phyloP scores from a whole-genome alignment of 1,140 invertebrate species.

The Scaptomyza graminum region DNA sequence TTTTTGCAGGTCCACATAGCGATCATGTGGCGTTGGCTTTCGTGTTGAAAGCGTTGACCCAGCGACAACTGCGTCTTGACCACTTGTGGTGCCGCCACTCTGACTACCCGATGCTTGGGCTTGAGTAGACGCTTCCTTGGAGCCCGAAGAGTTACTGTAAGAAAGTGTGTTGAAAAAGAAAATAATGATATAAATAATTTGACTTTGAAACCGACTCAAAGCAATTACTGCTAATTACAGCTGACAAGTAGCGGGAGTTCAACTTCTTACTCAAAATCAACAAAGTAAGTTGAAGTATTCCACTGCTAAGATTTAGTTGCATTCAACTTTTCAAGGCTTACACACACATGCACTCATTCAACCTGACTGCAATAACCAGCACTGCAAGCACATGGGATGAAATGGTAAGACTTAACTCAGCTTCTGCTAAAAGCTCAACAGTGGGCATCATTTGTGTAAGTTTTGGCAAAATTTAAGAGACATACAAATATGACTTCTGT shows the following conservation, averaged over 20 bases:
- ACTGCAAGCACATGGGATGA: not conserved
- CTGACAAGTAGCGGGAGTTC: constrained; percentile 49
- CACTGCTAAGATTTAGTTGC: constrained; percentile 20
- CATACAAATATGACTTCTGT: too few species aligned
- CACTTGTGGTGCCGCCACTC: constrained; percentile 61
- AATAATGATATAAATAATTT: constrained; percentile 48
- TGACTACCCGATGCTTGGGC: constrained; percentile 69
- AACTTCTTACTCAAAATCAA: constrained; percentile 40
- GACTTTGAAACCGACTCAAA: constrained; percentile 29
- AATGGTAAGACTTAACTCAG: not conserved
- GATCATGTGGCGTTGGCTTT: constrained; percentile 84
- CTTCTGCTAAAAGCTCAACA: not conserved
- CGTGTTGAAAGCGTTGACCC: constrained; percentile 49
- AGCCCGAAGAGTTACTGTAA: constrained; percentile 81
- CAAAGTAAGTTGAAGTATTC: constrained; percentile 55
- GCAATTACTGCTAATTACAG: constrained; percentile 58
- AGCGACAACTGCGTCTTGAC: constrained; percentile 48
- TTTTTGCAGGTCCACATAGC: constrained; percentile 85
- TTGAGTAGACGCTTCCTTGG: constrained; percentile 80
- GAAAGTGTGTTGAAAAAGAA: constrained; percentile 18
- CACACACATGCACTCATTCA: constrained; percentile 2
- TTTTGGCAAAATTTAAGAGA: too few species aligned
- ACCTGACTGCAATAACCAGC: not conserved
- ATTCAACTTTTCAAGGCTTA: too few species aligned
- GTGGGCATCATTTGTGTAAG: too few species aligned